A percentile compares a stretch with the other conserved stretches of the same genome.
These are phyloP conservation scores for Silvanus unidentatus DNA, from an alignment of 2,888 invertebrate genomes.

Conservation along the genomic window DNA sequence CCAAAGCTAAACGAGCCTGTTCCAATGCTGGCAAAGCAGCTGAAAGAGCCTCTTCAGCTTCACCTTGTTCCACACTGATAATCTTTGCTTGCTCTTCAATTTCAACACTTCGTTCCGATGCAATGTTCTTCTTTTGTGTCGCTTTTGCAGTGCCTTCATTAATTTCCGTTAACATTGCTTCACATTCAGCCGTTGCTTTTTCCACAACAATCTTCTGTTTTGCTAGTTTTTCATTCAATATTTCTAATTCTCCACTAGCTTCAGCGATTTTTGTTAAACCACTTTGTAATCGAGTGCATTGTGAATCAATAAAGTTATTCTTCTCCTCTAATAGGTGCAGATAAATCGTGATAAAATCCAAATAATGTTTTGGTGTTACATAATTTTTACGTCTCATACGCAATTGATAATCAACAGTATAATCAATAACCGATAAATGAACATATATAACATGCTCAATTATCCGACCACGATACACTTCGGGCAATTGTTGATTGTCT, in stretches of 20 bases:
- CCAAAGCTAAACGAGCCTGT: conserved; percentile 70
- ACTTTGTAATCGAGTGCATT: conserved; percentile 64
- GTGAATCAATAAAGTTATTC: conserved; percentile 53
- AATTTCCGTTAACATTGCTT: conserved; percentile 70
- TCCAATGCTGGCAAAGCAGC: conserved; percentile 82
- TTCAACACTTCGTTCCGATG: conserved; percentile 72
- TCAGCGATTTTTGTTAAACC: conserved; percentile 81
- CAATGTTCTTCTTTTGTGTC: conserved; percentile 71
- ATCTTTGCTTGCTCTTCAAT: conserved; percentile 76
- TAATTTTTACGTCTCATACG: conserved; percentile 76
- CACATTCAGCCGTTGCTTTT: conserved; percentile 76
- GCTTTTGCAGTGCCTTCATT: conserved; percentile 65
- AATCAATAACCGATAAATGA: conserved; percentile 67
- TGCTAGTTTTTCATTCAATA: conserved; percentile 73
- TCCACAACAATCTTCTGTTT: conserved; percentile 78
- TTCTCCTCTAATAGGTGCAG: conserved; percentile 70
- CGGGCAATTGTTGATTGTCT: conserved; percentile 50
- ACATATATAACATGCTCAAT: conserved; percentile 83
- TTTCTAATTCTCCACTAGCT: conserved; percentile 73
- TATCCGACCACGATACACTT: conserved; percentile 54
- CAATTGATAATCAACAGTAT: conserved; percentile 65
- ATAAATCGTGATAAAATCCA: conserved; percentile 80
- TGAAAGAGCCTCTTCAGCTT: conserved; percentile 73
- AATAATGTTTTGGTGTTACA: conserved; percentile 87
- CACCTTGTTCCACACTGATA: conserved; percentile 74